phyloP scores from a whole-genome alignment of 2,888 invertebrate species.

The Cryptophagus acutangulus region DNA sequence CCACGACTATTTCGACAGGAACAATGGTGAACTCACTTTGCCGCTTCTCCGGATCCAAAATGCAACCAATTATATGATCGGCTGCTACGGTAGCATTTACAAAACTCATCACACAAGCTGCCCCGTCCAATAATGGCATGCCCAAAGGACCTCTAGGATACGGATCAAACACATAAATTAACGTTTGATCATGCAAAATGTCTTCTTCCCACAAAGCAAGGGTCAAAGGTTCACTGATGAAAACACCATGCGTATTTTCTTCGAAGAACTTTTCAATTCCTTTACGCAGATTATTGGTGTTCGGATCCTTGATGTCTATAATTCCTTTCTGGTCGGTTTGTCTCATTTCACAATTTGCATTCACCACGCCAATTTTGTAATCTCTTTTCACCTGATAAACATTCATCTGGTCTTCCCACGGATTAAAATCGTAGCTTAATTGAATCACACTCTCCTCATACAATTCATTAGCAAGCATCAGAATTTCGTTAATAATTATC shows the following conservation, averaged over 20 bases:
- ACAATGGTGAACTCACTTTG: conserved; percentile 46
- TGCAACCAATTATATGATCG: conserved; percentile 52
- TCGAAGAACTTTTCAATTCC: conserved; percentile 57
- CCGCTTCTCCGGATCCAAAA: conserved; percentile 45
- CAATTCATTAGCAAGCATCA: conserved; percentile 51
- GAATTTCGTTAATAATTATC: conserved; percentile 54
- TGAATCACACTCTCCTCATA: conserved; percentile 50
- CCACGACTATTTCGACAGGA: conserved; percentile 43
- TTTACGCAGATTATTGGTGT: conserved; percentile 43
- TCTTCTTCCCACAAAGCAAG: conserved; percentile 54
- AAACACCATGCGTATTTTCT: conserved; percentile 52
- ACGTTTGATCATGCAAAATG: conserved; percentile 48
- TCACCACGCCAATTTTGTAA: conserved; percentile 47
- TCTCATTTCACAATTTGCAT: conserved; percentile 47
- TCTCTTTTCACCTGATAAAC: conserved; percentile 45
- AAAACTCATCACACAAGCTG: conserved; percentile 53
- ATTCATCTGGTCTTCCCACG: conserved; percentile 54
- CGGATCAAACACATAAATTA: conserved; percentile 59
- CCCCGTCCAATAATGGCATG: conserved; percentile 46
- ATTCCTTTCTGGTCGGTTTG: conserved; percentile 49
- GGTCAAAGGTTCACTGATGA: conserved; percentile 46
- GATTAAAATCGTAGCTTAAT: conserved; percentile 54
- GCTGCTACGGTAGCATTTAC: conserved; percentile 51
- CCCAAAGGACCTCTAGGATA: conserved; percentile 47
- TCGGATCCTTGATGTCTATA: conserved; percentile 49